Percentiles rank a stretch among this genome's conserved stretches.
phyloP scores from a whole-genome alignment of 2,888 invertebrate species.

The Aelia acuminata region DNA sequence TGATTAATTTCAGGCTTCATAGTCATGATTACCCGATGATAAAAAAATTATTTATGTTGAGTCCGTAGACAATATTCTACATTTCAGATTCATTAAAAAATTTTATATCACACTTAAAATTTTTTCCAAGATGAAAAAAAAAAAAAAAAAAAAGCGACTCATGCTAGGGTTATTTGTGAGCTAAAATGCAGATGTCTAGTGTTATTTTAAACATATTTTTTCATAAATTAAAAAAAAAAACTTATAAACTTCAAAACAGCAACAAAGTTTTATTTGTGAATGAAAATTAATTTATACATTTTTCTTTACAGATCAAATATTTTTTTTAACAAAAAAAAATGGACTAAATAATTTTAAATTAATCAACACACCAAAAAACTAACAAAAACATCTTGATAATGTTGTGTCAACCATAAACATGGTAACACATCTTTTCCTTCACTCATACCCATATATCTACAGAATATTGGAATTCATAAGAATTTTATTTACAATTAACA shows the following conservation, averaged over 20 bases:
- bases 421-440: not conserved
- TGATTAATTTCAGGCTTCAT: no score
- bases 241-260: conserved; percentile 19
- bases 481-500: conserved; percentile 50
- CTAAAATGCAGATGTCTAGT: not conserved
- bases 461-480: conserved; percentile 39
- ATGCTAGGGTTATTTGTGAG: no score
- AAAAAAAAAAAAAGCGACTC: no score
- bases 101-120: no score
- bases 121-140: no score
- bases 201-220: not conserved
- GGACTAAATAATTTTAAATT: conserved; percentile 4
- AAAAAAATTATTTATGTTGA: no score
- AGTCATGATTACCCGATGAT: no score
- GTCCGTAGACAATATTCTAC: no score
- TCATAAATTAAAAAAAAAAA: not conserved
- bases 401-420: not conserved
- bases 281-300: conserved; percentile 40
- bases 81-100: no score
- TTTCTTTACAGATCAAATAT: conserved; percentile 30
- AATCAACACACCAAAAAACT: not conserved
- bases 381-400: conserved; percentile 12
- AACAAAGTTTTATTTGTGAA: conserved; percentile 33
- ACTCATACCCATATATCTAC: conserved; percentile 33
- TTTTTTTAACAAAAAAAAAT: not conserved